Conservation (phyloP, 2,113 vertebrate species). For the Phylloscopus trochilus region DNA sequence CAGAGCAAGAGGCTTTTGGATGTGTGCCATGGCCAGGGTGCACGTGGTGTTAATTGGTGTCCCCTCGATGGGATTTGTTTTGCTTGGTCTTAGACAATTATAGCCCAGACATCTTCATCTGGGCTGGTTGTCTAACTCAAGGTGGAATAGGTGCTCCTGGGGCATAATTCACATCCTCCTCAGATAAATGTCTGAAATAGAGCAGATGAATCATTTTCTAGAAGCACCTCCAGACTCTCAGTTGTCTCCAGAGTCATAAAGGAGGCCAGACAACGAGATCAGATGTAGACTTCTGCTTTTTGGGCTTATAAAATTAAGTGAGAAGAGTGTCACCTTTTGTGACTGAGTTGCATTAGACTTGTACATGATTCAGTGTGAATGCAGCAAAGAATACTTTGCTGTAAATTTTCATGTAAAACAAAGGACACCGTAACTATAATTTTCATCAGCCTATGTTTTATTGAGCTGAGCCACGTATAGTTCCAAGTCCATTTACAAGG, state of each 20-base stretch:
- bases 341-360: neutral
- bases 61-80: neutral
- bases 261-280: conserved; percentile 10
- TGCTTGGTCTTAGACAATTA: neutral
- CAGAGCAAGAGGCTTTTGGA: neutral
- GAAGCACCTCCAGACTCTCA: neutral
- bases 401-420: neutral
- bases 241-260: conserved; percentile 10
- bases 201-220: conserved; percentile 43
- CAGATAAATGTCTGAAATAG: neutral
- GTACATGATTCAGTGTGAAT: neutral
- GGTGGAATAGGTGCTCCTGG: neutral
- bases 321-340: neutral
- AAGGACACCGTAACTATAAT: neutral
- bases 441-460: neutral
- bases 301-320: neutral
- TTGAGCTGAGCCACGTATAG: neutral
- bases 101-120: conserved; percentile 5
- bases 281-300: conserved; percentile 2
- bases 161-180: conserved; percentile 14
- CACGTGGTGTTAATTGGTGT: neutral
- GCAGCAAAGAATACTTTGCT: neutral
- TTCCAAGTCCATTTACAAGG: neutral
- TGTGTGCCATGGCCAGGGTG: neutral
- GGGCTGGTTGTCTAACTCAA: neutral